A percentile compares a stretch with the other conserved stretches of the same genome.
phyloP scores from a whole-genome alignment of 1,140 invertebrate species.

The Drosophila murphyi region DNA sequence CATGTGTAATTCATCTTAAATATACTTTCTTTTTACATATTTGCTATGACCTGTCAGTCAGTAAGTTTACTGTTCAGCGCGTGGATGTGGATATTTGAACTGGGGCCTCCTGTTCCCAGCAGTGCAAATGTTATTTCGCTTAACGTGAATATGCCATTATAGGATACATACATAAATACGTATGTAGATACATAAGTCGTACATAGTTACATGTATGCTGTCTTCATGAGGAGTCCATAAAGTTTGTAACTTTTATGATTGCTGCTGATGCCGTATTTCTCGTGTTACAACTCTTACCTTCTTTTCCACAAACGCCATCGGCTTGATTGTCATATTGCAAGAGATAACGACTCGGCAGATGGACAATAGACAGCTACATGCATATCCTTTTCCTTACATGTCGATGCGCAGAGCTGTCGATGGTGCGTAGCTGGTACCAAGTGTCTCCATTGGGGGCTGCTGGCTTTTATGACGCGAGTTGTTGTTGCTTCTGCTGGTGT shows the following conservation, averaged over 20 bases:
- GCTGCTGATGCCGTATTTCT: slow-evolving; percentile 28
- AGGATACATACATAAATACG: too few species aligned
- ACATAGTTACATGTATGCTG: slow-evolving; percentile 3
- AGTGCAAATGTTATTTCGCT: slow-evolving; percentile 59
- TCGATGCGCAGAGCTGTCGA: slow-evolving; percentile 18
- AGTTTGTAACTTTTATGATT: slow-evolving; percentile 56
- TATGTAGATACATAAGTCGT: not conserved
- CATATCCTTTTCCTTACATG: slow-evolving; percentile 57
- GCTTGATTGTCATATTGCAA: slow-evolving; percentile 74
- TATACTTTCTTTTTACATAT: slow-evolving; percentile 75
- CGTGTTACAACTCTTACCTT: not conserved
- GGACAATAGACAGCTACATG: slow-evolving; percentile 55
- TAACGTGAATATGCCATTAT: slow-evolving; percentile 71
- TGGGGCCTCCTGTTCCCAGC: not conserved
- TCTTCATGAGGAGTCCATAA: slow-evolving; percentile 39
- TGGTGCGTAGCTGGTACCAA: slow-evolving; percentile 18
- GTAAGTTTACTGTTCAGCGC: slow-evolving; percentile 14
- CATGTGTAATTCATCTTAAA: slow-evolving; percentile 76
- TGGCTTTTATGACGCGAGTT: slow-evolving; percentile 38
- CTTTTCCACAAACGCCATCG: slow-evolving; percentile 41
- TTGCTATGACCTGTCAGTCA: slow-evolving; percentile 54
- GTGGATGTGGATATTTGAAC: slow-evolving; percentile 10
- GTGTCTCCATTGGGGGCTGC: slow-evolving; percentile 25
- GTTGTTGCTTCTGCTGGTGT: not conserved
- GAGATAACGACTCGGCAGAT: slow-evolving; percentile 71